Conservation (phyloP, 2,797 vertebrate genomes). For the Bradypodion pumilum region DNA sequence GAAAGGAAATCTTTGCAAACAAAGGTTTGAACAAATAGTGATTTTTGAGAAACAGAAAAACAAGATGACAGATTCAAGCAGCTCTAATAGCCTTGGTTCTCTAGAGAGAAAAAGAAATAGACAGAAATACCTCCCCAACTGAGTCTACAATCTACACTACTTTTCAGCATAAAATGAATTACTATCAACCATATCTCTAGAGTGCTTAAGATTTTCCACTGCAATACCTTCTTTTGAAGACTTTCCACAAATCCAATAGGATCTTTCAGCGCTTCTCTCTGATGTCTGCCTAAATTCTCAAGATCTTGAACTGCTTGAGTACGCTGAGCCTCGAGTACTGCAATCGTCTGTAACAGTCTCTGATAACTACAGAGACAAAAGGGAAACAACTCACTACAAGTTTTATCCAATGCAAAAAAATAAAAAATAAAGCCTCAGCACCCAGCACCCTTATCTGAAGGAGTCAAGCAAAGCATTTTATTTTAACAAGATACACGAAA, state of each 20-base stretch:
- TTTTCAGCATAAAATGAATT: slow-evolving; percentile 31
- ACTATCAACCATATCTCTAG: slow-evolving; percentile 34
- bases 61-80: background rate
- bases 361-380: slow-evolving; percentile 92
- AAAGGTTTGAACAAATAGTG: background rate
- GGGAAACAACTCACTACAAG: slow-evolving; percentile 70
- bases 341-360: slow-evolving; percentile 98
- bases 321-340: slow-evolving; percentile 96
- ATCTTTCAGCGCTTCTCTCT: slow-evolving; percentile 90
- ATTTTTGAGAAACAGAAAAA: background rate
- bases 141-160: slow-evolving; percentile 25
- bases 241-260: slow-evolving; percentile 96
- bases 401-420: slow-evolving; percentile 46
- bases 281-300: slow-evolving; percentile 89
- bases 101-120: too few relatives aligned
- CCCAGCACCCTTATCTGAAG: slow-evolving; percentile 62
- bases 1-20: background rate
- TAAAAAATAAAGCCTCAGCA: slow-evolving; percentile 56
- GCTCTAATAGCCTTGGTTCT: background rate
- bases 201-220: slow-evolving; percentile 59
- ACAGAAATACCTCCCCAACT: background rate
- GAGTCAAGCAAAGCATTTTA: slow-evolving; percentile 66
- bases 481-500: slow-evolving; percentile 59
- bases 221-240: slow-evolving; percentile 94
- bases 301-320: slow-evolving; percentile 96